Base-by-base conservation (phyloP, 2,888 invertebrate species). In the Lypha dubia region DNA sequence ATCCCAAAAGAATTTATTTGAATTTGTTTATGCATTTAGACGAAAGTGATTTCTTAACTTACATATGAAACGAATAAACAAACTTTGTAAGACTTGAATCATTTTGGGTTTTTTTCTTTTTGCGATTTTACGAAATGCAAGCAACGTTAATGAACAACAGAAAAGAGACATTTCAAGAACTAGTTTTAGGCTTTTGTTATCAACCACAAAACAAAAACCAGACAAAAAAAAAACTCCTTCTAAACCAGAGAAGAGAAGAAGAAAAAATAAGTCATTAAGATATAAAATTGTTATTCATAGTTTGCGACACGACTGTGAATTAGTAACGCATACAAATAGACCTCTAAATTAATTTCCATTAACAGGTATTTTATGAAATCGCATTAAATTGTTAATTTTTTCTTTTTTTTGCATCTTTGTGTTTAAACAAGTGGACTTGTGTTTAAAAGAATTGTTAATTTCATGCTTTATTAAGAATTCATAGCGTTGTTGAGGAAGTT, bases 401-500 rank as follows among this genome's bases (percentile, higher is more conserved):
- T 44, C 5, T 62, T 53, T 44, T 60, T 68, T 68, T 28, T 44
- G n/a, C n/a, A n/a, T n/a, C 35, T 75, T 81, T n/a, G n/a, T 62
- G 74, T 75, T 28, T 17, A 56, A 51, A 74, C 68, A 58, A 67
- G 6, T 67, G 46, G 44, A 74, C 58, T 38, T 38, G 20, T 53
- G n/a, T 53, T 24, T 65, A 71, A 70, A 38, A 75, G 44, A 56
- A 63, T 75, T 65, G 58, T 56, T 63, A 53, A 81, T 56, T 63
- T 76, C 41, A 70, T 49, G 56, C 38, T 71, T 70, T 82, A 71
- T 82, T 82, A 71, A 76, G 53, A 82, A 81, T 70, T 75, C 75
- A 71, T 41, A 22, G n/a, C 63, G 56, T 38, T 8, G 56, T 71
- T 73, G n/a, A 76, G 81, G 75, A 76, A 76, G 81, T 79, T 24